Conservation (phyloP, 2,797 vertebrate species). For the Oryzias sinensis region DNA sequence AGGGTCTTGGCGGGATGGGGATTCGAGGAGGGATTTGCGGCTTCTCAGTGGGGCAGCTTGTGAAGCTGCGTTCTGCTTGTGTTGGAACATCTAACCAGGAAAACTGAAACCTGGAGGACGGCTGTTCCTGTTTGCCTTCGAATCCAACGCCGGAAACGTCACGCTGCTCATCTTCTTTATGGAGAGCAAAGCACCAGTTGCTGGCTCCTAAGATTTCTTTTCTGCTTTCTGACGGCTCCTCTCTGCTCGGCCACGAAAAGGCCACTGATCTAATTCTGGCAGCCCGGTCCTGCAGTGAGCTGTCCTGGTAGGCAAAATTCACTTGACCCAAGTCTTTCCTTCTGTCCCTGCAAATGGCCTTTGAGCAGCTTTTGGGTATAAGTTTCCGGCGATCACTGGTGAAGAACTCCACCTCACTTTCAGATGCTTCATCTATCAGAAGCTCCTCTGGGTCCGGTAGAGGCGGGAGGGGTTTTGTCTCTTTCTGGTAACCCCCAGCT, state of each 20-base stretch:
- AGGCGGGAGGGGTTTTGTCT: constrained; percentile 87
- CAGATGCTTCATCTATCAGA: constrained; percentile 83
- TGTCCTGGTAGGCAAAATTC: constrained; percentile 88
- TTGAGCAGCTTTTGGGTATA: constrained; percentile 70
- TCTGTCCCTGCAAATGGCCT: constrained; percentile 56
- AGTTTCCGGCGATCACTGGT: constrained; percentile 82
- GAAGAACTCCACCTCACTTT: constrained; percentile 92
- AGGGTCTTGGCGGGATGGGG: constrained; percentile 84
- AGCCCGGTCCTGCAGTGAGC: constrained; percentile 21
- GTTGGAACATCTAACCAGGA: constrained; percentile 79
- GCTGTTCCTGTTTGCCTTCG: constrained; percentile 55
- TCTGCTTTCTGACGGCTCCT: constrained; percentile 26
- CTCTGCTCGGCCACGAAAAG: constrained; percentile 62
- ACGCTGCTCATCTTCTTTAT: constrained; percentile 39
- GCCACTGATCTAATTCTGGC: constrained; percentile 31
- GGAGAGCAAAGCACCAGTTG: constrained; percentile 28
- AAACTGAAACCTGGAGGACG: constrained; percentile 71
- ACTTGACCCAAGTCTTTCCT: constrained; percentile 86
- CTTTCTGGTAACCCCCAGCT: constrained; percentile 72
- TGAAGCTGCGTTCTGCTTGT: constrained; percentile 48
- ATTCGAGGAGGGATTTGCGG: constrained; percentile 90
- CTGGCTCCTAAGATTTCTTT: constrained; percentile 24
- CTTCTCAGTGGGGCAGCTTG: constrained; percentile 67
- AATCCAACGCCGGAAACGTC: constrained; percentile 22
- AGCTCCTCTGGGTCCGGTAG: constrained; percentile 82